phyloP scores from a whole-genome alignment of 2,797 vertebrate genomes.

The Enteromius anoplus region DNA sequence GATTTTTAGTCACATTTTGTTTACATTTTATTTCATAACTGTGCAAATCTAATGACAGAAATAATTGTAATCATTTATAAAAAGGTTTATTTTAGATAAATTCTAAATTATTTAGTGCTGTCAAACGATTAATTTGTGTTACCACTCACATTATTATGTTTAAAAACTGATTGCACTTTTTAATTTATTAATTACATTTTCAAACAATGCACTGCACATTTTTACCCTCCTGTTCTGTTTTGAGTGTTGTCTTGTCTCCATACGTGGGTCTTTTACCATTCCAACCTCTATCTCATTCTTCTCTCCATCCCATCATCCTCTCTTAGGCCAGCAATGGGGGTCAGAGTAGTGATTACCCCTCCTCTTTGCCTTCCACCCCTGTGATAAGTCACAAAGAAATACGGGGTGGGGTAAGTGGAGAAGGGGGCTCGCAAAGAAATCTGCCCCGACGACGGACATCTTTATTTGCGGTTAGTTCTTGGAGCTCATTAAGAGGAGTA shows the following conservation, averaged over 20 bases:
- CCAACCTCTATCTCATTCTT: constrained; percentile 17
- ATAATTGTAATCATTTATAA: not conserved
- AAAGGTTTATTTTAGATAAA: not conserved
- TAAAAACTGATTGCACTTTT: not conserved
- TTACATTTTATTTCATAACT: not conserved
- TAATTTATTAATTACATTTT: not conserved
- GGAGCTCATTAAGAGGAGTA: not conserved
- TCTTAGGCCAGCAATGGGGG: constrained; percentile 89
- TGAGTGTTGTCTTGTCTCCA: not conserved
- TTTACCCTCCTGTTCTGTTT: not conserved
- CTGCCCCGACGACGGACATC: constrained; percentile 89
- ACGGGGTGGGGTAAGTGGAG: constrained; percentile 77
- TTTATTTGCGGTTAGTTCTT: constrained; percentile 88
- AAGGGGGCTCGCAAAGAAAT: constrained; percentile 80
- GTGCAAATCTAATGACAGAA: not conserved
- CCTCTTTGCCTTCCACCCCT: constrained; percentile 94
- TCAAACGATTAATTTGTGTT: too few species aligned
- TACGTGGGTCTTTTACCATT: constrained; percentile 8
- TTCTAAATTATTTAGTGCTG: not conserved
- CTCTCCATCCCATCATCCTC: constrained; percentile 30
- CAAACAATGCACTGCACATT: not conserved
- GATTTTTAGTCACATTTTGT: not conserved
- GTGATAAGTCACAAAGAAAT: constrained; percentile 90
- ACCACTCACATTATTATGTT: too few species aligned
- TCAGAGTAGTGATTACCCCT: constrained; percentile 86